Conservation (phyloP, 2,797 vertebrate genomes). For the Poeciliopsis infans region DNA sequence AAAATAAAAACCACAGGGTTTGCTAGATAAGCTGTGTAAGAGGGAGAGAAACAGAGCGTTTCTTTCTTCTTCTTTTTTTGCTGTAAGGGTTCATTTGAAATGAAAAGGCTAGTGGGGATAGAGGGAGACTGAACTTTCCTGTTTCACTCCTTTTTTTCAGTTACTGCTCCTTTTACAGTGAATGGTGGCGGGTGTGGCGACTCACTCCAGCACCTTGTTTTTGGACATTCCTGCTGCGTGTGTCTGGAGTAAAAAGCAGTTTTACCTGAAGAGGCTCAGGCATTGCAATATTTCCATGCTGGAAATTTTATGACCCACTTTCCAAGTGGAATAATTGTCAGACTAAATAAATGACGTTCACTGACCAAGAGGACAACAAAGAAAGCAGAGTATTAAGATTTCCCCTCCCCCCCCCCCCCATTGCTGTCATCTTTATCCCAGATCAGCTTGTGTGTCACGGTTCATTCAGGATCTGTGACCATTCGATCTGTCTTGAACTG, state of each 20-base stretch:
- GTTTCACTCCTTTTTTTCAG: slow-evolving; percentile 11
- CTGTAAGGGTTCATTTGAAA: slow-evolving; percentile 36
- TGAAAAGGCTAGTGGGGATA: background rate
- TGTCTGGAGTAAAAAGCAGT: background rate
- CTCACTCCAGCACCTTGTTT: slow-evolving; percentile 41
- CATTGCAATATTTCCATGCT: background rate
- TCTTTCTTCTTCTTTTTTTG: background rate
- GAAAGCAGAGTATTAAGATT: background rate
- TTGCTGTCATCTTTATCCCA: background rate
- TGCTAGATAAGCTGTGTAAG: slow-evolving; percentile 61
- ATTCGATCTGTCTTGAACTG: slow-evolving; percentile 15
- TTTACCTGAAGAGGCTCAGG: background rate
- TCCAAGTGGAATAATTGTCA: background rate
- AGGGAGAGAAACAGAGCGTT: background rate
- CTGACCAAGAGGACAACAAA: background rate
- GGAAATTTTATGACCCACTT: background rate
- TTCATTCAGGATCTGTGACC: slow-evolving; percentile 12
- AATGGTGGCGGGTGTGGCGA: slow-evolving; percentile 43
- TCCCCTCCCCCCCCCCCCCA: background rate
- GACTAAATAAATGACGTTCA: background rate
- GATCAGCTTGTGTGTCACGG: slow-evolving; percentile 7
- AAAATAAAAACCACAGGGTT: slow-evolving; percentile 34
- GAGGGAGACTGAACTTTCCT: slow-evolving; percentile 20
- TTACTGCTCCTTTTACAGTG: slow-evolving; percentile 17
- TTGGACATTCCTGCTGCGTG: slow-evolving; percentile 35